Base-by-base conservation (phyloP, 2,113 vertebrate species). In the Peromyscus maniculatus region DNA sequence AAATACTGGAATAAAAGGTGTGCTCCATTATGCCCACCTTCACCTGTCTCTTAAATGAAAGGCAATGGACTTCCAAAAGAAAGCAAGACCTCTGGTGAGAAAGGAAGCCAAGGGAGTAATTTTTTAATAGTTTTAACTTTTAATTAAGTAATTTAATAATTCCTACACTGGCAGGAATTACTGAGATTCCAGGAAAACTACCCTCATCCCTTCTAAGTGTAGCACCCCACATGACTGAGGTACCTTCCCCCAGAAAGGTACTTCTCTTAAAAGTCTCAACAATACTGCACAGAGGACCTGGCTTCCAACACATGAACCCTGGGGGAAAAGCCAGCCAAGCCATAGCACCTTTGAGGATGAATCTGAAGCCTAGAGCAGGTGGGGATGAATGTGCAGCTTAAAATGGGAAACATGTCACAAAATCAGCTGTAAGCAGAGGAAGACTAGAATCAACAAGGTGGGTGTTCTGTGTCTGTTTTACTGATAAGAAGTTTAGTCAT, bases 371-470 rank as follows among this genome's bases (percentile, higher is more conserved):
- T n/a, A 0, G 1, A 4, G 33, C 39, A 10, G 33, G 19, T 59
- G 21, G 69, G 13, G 33, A 82, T 33, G 52, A 77, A n/a, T 7
- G 67, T 36, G 5, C 9, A 39, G 24, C 16, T 26, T 33, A 0
- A 0, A 4, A 33, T n/a, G 36, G 43, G 15, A 28, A 9, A 71
- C 16, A 1, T 52, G 0, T 10, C 78, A 4, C 7, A 0, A 16
- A 59, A 22, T 49, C 49, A 16, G 1, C 7, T 67, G 52, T 33
- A 92, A 77, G 57, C 69, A 80, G 64, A 87, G 3, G n/a, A 89
- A 46, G 59, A 31, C 19, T 1, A 36, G 67, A 26, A 39, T 28
- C 82, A 55, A n/a, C 69, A n/a, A n/a, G 72, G 46, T 17, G 1
- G 59, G 28, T 59, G 39, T 66, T 49, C 19, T 12, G 4, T 52